These are phyloP conservation scores for Sylvilagus bachmani DNA, from an alignment of 2,113 vertebrate genomes.

Conservation along the genomic window DNA sequence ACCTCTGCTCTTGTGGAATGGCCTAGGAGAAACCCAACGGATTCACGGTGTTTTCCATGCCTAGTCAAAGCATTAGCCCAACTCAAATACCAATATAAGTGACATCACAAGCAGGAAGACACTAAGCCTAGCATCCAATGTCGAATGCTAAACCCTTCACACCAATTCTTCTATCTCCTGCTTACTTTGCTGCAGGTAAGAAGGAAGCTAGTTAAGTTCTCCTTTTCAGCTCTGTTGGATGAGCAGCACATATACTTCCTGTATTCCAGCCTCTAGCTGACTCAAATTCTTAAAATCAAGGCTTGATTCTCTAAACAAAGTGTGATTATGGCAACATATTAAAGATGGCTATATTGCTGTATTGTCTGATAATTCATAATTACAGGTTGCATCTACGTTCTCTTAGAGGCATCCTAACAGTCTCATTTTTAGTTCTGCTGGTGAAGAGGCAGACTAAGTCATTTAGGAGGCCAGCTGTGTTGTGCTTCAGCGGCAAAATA, in stretches of 20 bases:
- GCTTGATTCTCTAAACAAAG: slow-evolving; percentile 51
- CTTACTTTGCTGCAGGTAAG: not conserved
- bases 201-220: not conserved
- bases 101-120: not conserved
- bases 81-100: not conserved
- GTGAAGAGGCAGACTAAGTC: slow-evolving; percentile 71
- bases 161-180: not conserved
- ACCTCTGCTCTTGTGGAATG: not conserved
- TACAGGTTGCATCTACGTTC: slow-evolving; percentile 71
- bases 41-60: not conserved
- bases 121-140: not conserved
- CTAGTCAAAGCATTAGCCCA: not conserved
- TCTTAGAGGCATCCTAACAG: slow-evolving; percentile 68
- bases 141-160: not conserved
- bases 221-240: not conserved
- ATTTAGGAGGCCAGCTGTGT: slow-evolving; percentile 83
- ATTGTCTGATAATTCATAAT: slow-evolving; percentile 84
- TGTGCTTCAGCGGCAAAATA: slow-evolving; percentile 79
- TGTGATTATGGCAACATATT: slow-evolving; percentile 74
- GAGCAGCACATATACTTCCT: slow-evolving; percentile 24
- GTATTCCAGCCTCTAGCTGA: not conserved
- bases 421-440: slow-evolving; percentile 70
- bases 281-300: slow-evolving; percentile 45
- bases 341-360: slow-evolving; percentile 69
- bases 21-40: not conserved